phyloP scores from a whole-genome alignment of 1,140 invertebrate genomes.

The Lamellibrachia luymesi region DNA sequence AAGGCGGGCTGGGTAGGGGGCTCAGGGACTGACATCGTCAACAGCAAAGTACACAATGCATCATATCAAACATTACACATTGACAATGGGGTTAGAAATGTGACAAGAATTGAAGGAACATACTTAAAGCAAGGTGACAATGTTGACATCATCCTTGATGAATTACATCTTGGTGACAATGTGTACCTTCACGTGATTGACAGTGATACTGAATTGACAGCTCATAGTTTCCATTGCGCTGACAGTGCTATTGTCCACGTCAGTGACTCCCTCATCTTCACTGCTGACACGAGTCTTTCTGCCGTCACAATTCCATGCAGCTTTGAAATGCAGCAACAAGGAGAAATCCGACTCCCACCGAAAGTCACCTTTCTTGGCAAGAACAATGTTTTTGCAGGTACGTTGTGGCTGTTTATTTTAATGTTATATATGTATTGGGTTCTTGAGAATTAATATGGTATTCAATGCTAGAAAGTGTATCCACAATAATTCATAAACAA shows the following conservation, averaged over 20 bases:
- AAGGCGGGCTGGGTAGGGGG: slow-evolving; percentile 32
- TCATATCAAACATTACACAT: slow-evolving; percentile 28
- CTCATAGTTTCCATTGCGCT: slow-evolving; percentile 4
- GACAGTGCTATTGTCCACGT: slow-evolving; percentile 8
- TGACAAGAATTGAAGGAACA: slow-evolving; percentile 11
- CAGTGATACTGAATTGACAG: not conserved
- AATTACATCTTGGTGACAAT: slow-evolving; percentile 10
- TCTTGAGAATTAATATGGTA: not conserved
- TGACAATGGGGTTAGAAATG: slow-evolving; percentile 33
- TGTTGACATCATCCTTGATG: not conserved
- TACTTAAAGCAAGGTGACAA: slow-evolving; percentile 15
- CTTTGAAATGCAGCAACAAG: slow-evolving; percentile 36
- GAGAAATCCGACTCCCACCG: slow-evolving; percentile 39
- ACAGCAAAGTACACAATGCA: slow-evolving; percentile 24
- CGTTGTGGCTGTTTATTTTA: not conserved
- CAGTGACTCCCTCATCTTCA: slow-evolving; percentile 36
- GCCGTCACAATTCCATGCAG: slow-evolving; percentile 40
- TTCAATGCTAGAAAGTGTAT: not conserved
- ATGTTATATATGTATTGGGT: not conserved
- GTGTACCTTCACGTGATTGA: not conserved
- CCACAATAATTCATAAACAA: too few species aligned
- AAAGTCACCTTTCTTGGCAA: slow-evolving; percentile 39
- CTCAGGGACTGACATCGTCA: slow-evolving; percentile 38
- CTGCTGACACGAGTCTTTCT: slow-evolving; percentile 35
- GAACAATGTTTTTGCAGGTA: slow-evolving; percentile 40